phyloP scores from a whole-genome alignment of 2,888 invertebrate species.

The Eristalinus sepulchralis region DNA sequence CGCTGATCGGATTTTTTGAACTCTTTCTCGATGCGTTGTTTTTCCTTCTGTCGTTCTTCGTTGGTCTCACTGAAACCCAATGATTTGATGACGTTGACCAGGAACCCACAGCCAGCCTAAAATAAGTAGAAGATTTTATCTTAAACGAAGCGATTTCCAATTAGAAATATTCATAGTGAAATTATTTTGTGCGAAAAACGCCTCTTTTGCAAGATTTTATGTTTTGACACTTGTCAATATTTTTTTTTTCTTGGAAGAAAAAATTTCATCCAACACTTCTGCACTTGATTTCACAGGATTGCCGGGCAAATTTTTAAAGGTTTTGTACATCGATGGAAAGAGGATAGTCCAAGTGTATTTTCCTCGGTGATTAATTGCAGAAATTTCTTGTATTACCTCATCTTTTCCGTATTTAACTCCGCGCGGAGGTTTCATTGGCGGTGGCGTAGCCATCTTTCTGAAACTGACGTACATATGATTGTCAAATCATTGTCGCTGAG shows the following conservation, averaged over 20 bases:
- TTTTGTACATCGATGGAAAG: not conserved
- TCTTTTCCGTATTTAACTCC: conserved; percentile 93
- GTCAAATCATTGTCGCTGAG: conserved; percentile 1
- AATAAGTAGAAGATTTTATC: conserved; percentile 50
- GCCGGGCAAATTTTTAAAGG: not conserved
- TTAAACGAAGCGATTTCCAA: not conserved
- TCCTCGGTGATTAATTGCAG: not conserved
- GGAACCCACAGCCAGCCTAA: conserved; percentile 84
- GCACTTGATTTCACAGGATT: not conserved
- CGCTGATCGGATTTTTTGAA: conserved; percentile 94
- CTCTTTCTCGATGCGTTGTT: conserved; percentile 95
- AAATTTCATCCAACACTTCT: conserved; percentile 9
- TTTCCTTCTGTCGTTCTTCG: conserved; percentile 95
- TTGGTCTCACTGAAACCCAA: conserved; percentile 96
- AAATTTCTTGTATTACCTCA: conserved; percentile 84
- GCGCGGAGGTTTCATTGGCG: conserved; percentile 91
- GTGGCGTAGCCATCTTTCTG: conserved; percentile 84
- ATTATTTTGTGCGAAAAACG: conserved; percentile 37
- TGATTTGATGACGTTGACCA: conserved; percentile 97
- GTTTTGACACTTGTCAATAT: conserved; percentile 39
- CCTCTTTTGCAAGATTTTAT: conserved; percentile 11
- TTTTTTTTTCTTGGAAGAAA: not conserved
- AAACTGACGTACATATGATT: conserved; percentile 34
- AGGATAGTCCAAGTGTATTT: not conserved
- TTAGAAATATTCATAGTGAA: not conserved